Evolutionary conservation across 1,140 invertebrate genomes (phyloP), one percentile per base, ranked within the genome.

Genomic region (Probaryconus sp.): DNA sequence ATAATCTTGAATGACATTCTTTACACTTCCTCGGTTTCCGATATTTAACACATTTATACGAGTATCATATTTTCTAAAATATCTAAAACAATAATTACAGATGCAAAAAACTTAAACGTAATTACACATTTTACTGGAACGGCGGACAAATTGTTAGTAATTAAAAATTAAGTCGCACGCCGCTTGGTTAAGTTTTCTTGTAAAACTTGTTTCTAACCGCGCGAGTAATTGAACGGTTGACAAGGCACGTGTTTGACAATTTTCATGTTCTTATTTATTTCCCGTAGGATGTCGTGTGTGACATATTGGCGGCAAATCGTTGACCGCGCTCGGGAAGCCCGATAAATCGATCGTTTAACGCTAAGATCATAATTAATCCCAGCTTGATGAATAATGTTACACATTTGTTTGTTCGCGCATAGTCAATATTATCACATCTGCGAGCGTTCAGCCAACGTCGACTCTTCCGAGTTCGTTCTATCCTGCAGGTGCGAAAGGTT

Each of bases 271-370:
- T 38, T 60, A 53, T 58, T 50, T 64, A 65, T 58, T 55, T 35
- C 56, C 42, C 48, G 67, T 48, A 42, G 37, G 18, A 50, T 21
- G 17, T n/a, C n/a, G 14, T 33, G 11, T 42, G 48, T 38, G 47
- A 47, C 38, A 13, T 55, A 37, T 10, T 18, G 37, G 16, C 13
- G 31, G 31, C 33, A 50, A 40, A 61, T 61, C 16, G 24, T 43
- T 24, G 16, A 1, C 11, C 26, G n/a, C 38, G 42, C 30, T 42
- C 37, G 18, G 13, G 37, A 11, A 2, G 10, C 40, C 9, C 68
- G 63, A 71, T 76, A 79, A 79, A 79, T 76, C 71, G 75, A 70
- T 69, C 78, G 67, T 78, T 80, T 80, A 75, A 60, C 58, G 51
- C 51, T 47, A 42, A 53, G 72, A 65, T 68, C 71, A 72, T 71